Conservation (phyloP, 2,113 vertebrate genomes). For the Coptodon rendalli region DNA sequence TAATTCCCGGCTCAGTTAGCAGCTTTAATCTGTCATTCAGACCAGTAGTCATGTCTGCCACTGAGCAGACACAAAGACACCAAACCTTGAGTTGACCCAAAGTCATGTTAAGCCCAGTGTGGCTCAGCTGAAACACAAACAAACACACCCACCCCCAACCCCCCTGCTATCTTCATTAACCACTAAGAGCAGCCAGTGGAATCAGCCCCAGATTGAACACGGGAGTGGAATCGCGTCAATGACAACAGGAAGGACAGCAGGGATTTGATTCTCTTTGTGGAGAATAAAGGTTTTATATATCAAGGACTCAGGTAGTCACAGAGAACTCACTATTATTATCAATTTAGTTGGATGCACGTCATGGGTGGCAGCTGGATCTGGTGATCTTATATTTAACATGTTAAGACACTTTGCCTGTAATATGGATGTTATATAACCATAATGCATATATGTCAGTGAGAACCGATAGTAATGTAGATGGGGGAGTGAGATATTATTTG, state of each 20-base stretch:
- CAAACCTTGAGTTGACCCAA: constrained; percentile 17
- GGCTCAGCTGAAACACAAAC: constrained; percentile 5
- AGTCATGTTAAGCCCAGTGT: constrained; percentile 47
- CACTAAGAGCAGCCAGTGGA: constrained; percentile 45
- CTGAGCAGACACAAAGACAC: constrained; percentile 52
- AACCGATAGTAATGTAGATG: neutral
- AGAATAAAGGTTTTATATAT: constrained; percentile 27
- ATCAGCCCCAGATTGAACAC: constrained; percentile 47
- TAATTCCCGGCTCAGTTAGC: constrained; percentile 37
- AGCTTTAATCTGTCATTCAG: constrained; percentile 75
- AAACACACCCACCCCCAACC: neutral
- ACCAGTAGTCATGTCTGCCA: constrained; percentile 55
- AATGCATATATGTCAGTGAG: neutral
- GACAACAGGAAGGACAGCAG: constrained; percentile 27
- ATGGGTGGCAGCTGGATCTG: neutral
- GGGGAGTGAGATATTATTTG: neutral
- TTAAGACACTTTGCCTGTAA: neutral
- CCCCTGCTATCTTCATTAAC: constrained; percentile 55
- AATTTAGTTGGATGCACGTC: neutral
- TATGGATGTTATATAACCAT: neutral
- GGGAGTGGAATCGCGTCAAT: neutral
- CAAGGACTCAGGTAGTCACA: neutral
- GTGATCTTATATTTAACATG: neutral
- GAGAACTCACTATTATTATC: constrained; percentile 9
- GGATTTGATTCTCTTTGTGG: constrained; percentile 43